Percentiles rank a stretch among this genome's conserved stretches.
phyloP scores from a whole-genome alignment of 1,140 invertebrate genomes.

The Eupeodes corollae region DNA sequence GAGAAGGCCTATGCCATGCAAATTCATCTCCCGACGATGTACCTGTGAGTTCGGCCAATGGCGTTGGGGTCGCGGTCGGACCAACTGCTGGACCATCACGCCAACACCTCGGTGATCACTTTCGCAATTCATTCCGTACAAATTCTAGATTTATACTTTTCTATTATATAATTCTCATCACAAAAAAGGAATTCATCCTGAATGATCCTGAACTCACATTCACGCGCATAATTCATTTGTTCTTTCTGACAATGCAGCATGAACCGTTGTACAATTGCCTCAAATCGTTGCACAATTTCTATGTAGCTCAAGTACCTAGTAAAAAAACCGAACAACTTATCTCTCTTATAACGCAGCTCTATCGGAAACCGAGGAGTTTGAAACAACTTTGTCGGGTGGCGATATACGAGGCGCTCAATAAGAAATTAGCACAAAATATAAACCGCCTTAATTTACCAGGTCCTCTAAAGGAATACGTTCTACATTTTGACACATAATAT shows the following conservation, averaged over 20 bases:
- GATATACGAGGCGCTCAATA: slow-evolving; percentile 50
- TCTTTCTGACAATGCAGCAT: slow-evolving; percentile 57
- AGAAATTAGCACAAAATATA: slow-evolving; percentile 49
- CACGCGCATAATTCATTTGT: slow-evolving; percentile 52
- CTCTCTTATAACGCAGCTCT: slow-evolving; percentile 47
- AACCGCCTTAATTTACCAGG: slow-evolving; percentile 55
- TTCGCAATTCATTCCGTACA: slow-evolving; percentile 49
- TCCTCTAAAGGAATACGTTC: slow-evolving; percentile 55
- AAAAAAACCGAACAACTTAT: slow-evolving; percentile 49
- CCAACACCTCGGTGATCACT: slow-evolving; percentile 22
- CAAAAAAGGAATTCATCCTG: slow-evolving; percentile 54
- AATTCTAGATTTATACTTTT: slow-evolving; percentile 51
- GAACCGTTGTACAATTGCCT: slow-evolving; percentile 50
- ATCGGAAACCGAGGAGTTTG: slow-evolving; percentile 49
- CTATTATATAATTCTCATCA: slow-evolving; percentile 57
- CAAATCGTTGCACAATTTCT: slow-evolving; percentile 50
- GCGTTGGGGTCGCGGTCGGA: slow-evolving; percentile 1
- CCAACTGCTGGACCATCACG: not conserved
- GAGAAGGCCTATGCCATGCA: slow-evolving; percentile 15
- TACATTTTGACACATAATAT: slow-evolving; percentile 52
- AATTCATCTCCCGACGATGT: slow-evolving; percentile 7
- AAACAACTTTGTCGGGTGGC: slow-evolving; percentile 54
- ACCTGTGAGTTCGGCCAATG: not conserved
- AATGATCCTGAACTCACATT: slow-evolving; percentile 51
- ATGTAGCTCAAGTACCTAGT: slow-evolving; percentile 53